Evolutionary conservation across 1,140 invertebrate genomes (phyloP).

Genomic region (Trialeurodes vaporariorum): DNA sequence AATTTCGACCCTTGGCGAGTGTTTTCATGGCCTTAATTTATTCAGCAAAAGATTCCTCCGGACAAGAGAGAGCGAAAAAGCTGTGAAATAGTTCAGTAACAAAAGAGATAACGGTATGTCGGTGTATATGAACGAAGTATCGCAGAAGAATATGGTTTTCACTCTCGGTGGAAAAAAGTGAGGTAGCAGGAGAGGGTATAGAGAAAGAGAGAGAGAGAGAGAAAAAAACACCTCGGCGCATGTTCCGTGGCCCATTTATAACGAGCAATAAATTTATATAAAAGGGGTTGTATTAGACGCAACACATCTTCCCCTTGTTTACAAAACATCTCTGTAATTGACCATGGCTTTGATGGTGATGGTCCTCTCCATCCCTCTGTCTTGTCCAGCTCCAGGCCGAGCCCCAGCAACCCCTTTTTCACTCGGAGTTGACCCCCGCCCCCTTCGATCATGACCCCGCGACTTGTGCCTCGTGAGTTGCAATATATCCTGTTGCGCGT

Average conservation of each 20-base stretch:
- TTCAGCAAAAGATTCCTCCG: too few species aligned
- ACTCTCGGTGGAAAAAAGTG: too few species aligned
- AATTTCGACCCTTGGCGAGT: background rate
- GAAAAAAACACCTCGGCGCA: too few species aligned
- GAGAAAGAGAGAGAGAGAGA: too few species aligned
- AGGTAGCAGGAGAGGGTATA: too few species aligned
- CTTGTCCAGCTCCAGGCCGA: background rate
- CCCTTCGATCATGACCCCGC: background rate
- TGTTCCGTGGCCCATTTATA: background rate
- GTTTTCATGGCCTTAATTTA: background rate
- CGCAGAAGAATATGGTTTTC: too few species aligned
- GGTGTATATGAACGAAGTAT: too few species aligned
- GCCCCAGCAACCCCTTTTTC: background rate
- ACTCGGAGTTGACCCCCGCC: background rate
- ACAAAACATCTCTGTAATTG: background rate
- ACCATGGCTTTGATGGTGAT: background rate
- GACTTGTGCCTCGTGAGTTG: background rate
- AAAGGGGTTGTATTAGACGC: background rate
- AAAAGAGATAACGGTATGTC: background rate
- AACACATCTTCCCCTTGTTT: background rate
- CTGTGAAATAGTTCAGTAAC: background rate
- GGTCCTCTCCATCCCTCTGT: too few species aligned
- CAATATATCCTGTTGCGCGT: too few species aligned
- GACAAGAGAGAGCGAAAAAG: background rate
- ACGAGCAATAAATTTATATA: background rate